phyloP scores from a whole-genome alignment of 2,888 invertebrate genomes.

The Herminia tarsipennalis region DNA sequence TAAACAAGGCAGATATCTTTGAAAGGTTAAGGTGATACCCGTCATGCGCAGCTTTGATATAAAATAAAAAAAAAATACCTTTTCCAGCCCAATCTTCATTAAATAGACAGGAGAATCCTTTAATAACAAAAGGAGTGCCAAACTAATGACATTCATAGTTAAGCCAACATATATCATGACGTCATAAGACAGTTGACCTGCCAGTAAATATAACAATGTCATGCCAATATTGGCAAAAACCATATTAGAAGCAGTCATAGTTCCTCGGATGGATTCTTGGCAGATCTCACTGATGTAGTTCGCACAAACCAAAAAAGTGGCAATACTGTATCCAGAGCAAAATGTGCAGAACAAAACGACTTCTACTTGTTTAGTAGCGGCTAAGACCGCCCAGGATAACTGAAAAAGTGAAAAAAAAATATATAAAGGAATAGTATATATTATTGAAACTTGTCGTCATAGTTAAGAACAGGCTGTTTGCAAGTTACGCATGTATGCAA shows the following conservation, averaged over 20 bases:
- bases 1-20: no score
- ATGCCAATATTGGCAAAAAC: conserved; percentile 63
- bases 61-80: no score
- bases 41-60: no score
- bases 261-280: conserved; percentile 67
- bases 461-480: no score
- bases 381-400: conserved; percentile 63
- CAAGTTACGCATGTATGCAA: no score
- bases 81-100: conserved; percentile 62
- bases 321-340: conserved; percentile 59
- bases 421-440: no score
- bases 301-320: conserved; percentile 53
- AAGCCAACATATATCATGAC: conserved; percentile 59
- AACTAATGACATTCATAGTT: conserved; percentile 44
- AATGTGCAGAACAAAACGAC: conserved; percentile 57
- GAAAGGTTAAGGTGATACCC: no score
- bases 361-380: conserved; percentile 53
- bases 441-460: no score
- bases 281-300: conserved; percentile 68
- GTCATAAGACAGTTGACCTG: conserved; percentile 59
- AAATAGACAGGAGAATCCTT: conserved; percentile 66
- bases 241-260: conserved; percentile 59
- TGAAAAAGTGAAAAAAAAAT: no score
- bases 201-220: conserved; percentile 63
- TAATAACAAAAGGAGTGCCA: conserved; percentile 45